Percentiles rank a stretch among this genome's conserved stretches.
Conservation (phyloP, 2,888 invertebrate species). For the Dysmachus trigonus region DNA sequence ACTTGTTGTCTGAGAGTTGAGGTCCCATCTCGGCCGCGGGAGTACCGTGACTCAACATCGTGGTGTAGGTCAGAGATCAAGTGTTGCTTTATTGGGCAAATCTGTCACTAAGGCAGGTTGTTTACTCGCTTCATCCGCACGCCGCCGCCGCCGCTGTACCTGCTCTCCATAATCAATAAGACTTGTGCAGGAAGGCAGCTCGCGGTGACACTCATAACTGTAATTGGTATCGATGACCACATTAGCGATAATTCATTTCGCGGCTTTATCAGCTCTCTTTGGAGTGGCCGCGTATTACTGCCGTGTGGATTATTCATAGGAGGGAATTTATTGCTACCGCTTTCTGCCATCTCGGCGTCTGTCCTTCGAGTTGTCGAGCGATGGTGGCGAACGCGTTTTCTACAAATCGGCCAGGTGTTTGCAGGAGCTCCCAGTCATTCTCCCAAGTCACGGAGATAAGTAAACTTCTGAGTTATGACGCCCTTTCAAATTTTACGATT, state of each 20-base stretch:
- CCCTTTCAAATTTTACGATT: conserved; percentile 34
- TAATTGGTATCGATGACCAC: conserved; percentile 38
- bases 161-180: conserved; percentile 11
- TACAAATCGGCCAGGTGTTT: conserved; percentile 27
- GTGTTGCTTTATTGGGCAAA: conserved; percentile 32
- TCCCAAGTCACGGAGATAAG: conserved; percentile 5
- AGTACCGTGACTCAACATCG: conserved; percentile 23
- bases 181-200: not conserved
- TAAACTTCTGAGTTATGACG: conserved; percentile 28
- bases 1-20: not conserved
- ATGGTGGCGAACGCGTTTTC: not conserved
- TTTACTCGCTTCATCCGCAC: not conserved
- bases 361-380: not conserved
- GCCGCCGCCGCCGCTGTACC: not conserved
- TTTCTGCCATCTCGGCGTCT: not conserved
- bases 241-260: conserved; percentile 37
- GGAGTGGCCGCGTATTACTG: not conserved
- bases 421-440: not conserved
- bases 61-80: conserved; percentile 41
- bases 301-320: not conserved
- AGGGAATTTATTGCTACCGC: conserved; percentile 12
- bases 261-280: conserved; percentile 19
- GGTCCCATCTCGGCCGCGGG: not conserved
- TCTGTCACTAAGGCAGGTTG: conserved; percentile 32
- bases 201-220: conserved; percentile 38